Evolutionary conservation across 2,113 vertebrate genomes (phyloP).

Genomic region (Erinaceus europaeus): DNA sequence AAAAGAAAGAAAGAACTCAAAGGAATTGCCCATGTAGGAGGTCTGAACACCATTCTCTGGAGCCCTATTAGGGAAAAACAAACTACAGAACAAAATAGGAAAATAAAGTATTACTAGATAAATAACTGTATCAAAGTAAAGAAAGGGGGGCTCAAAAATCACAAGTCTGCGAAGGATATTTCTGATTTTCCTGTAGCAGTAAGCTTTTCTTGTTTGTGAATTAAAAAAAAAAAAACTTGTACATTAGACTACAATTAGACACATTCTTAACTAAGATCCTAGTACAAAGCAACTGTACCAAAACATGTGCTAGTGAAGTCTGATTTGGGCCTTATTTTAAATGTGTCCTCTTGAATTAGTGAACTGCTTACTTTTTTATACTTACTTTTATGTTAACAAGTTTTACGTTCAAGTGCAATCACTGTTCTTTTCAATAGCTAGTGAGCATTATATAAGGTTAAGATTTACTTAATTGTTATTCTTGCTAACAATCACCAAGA

Average conservation of each 20-base stretch:
- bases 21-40: too few relatives aligned
- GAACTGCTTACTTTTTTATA: not conserved
- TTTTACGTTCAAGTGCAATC: not conserved
- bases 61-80: too few relatives aligned
- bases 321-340: slow-evolving; percentile 9
- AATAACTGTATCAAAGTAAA: not conserved
- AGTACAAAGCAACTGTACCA: not conserved
- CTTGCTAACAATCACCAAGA: not conserved
- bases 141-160: not conserved
- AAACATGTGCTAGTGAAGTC: not conserved
- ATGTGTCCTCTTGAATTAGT: not conserved
- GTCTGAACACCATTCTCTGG: too few relatives aligned
- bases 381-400: not conserved
- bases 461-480: not conserved
- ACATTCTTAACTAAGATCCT: not conserved
- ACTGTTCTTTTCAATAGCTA: not conserved
- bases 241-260: not conserved
- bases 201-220: not conserved
- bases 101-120: not conserved
- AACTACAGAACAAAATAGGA: not conserved
- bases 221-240: not conserved
- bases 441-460: not conserved
- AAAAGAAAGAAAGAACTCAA: too few relatives aligned
- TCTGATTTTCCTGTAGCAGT: not conserved
- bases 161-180: not conserved